Conservation (phyloP, 2,113 vertebrate genomes). For the Sterrhoptilus dennistouni region DNA sequence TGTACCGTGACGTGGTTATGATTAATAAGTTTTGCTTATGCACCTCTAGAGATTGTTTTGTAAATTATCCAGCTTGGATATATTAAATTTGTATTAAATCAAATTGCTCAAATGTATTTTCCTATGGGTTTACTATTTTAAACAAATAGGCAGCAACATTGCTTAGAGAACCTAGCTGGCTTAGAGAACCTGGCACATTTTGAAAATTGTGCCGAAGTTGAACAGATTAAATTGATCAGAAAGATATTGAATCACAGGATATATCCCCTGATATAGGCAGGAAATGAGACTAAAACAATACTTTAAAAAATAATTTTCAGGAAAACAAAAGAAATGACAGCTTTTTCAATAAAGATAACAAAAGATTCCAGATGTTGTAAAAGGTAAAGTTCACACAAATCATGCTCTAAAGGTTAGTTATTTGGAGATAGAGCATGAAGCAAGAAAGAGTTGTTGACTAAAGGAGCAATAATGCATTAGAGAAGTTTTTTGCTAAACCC, state of each 20-base stretch:
- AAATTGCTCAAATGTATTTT: conserved; percentile 41
- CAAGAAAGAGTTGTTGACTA: background rate
- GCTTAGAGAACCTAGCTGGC: background rate
- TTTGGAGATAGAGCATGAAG: background rate
- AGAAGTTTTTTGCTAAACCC: background rate
- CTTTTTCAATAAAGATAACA: background rate
- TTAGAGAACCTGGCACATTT: conserved; percentile 30
- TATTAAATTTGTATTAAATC: conserved; percentile 43
- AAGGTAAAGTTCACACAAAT: background rate
- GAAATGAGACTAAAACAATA: background rate
- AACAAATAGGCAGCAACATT: conserved; percentile 42
- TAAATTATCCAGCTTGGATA: conserved; percentile 53
- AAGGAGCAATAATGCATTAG: background rate
- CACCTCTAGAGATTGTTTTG: conserved; percentile 69
- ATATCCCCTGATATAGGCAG: background rate
- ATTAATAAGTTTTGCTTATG: conserved; percentile 72
- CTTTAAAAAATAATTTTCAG: background rate
- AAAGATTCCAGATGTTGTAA: background rate
- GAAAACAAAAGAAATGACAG: background rate
- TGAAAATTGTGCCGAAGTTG: background rate
- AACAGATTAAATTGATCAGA: background rate
- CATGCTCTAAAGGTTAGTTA: background rate
- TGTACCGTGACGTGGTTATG: conserved; percentile 52
- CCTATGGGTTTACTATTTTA: background rate
- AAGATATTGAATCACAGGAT: background rate